These are phyloP conservation scores for Oligia fasciuncula DNA, from an alignment of 2,888 invertebrate genomes.

Conservation along the genomic window DNA sequence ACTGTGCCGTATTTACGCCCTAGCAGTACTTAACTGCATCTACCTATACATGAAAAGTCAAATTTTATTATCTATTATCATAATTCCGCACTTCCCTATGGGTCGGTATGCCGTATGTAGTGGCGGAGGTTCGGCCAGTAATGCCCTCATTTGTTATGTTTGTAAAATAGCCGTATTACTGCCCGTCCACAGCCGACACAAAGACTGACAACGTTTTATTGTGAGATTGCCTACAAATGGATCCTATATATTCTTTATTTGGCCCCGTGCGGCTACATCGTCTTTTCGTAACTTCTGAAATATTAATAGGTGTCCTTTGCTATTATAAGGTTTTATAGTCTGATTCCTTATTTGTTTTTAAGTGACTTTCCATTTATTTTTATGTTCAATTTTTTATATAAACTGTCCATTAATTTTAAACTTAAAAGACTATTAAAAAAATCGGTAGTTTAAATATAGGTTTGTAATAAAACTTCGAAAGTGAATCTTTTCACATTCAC, in stretches of 20 bases:
- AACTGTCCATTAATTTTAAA: constrained; percentile 2
- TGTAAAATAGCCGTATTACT: constrained; percentile 82
- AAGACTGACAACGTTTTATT: constrained; percentile 86
- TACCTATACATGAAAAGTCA: not conserved
- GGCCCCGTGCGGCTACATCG: constrained; percentile 30
- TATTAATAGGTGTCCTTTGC: constrained; percentile 18
- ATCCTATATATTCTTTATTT: constrained; percentile 76
- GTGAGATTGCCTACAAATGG: constrained; percentile 86
- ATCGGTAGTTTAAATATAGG: not conserved
- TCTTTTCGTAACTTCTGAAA: constrained; percentile 46
- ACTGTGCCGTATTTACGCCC: not conserved
- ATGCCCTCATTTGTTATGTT: constrained; percentile 87
- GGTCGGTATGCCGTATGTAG: constrained; percentile 75
- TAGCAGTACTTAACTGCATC: not conserved
- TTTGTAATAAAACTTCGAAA: not conserved
- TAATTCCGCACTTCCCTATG: constrained; percentile 44
- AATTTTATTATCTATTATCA: constrained; percentile 46
- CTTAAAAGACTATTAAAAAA: constrained; percentile 10
- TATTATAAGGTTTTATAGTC: not conserved
- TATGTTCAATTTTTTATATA: not conserved
- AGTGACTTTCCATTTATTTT: not conserved
- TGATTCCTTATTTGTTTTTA: not conserved
- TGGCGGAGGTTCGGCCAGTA: constrained; percentile 75
- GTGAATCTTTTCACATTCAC: not conserved
- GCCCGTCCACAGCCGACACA: constrained; percentile 81